These are phyloP conservation scores for Poeciliopsis prolifica DNA, from an alignment of 2,113 vertebrate genomes.

Conservation along the genomic window DNA sequence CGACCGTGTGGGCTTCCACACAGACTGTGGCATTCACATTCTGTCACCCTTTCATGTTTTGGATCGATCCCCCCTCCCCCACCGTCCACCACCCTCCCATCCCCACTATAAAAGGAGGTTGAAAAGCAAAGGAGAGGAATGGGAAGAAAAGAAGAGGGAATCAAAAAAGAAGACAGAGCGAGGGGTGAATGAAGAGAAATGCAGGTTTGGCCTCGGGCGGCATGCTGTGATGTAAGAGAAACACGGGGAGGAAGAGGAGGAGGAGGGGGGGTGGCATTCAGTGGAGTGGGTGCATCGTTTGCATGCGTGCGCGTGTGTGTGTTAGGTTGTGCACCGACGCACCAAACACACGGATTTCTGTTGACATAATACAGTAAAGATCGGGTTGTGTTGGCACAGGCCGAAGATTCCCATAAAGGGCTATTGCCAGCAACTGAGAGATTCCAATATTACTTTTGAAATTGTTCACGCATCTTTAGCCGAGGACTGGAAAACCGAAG, in stretches of 20 bases:
- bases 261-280: slow-evolving; percentile 43
- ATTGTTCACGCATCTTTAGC: slow-evolving; percentile 44
- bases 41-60: slow-evolving; percentile 62
- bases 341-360: slow-evolving; percentile 73
- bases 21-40: slow-evolving; percentile 53
- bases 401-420: slow-evolving; percentile 87
- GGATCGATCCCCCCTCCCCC: slow-evolving; percentile 27
- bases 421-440: slow-evolving; percentile 70
- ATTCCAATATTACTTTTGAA: slow-evolving; percentile 34
- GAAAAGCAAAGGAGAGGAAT: slow-evolving; percentile 65
- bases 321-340: neutral
- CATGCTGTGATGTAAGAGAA: slow-evolving; percentile 80
- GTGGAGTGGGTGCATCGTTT: slow-evolving; percentile 61
- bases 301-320: slow-evolving; percentile 40
- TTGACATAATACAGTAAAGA: slow-evolving; percentile 86
- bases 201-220: slow-evolving; percentile 81
- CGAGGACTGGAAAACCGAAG: slow-evolving; percentile 6
- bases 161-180: slow-evolving; percentile 35
- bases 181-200: slow-evolving; percentile 74
- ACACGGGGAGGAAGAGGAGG: slow-evolving; percentile 49
- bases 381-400: slow-evolving; percentile 89
- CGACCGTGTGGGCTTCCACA: slow-evolving; percentile 38
- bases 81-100: slow-evolving; percentile 12
- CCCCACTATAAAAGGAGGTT: slow-evolving; percentile 67
- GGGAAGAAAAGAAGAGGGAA: slow-evolving; percentile 59